Conservation (phyloP, 2,797 vertebrate genomes). For the Synanceia verrucosa region DNA sequence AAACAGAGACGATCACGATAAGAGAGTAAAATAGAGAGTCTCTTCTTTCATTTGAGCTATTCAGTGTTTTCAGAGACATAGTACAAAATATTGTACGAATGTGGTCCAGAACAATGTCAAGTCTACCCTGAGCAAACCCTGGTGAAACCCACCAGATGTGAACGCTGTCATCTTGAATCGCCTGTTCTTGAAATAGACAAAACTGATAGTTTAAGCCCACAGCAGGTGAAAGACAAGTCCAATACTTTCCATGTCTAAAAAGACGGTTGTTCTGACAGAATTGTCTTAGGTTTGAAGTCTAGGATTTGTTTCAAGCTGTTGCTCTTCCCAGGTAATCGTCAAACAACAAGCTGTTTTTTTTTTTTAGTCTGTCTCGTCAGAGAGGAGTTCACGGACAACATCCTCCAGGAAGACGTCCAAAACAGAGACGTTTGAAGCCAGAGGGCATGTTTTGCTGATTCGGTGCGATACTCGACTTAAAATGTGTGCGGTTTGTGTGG, state of each 20-base stretch:
- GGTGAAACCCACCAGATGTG: too few species aligned
- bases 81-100: too few species aligned
- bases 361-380: neutral
- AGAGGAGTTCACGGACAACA: neutral
- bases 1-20: too few species aligned
- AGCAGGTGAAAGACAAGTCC: neutral
- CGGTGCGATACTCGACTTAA: neutral
- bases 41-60: too few species aligned
- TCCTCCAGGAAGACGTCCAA: neutral
- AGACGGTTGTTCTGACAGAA: neutral
- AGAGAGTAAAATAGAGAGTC: too few species aligned
- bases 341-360: neutral
- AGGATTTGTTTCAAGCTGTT: neutral
- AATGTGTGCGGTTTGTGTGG: neutral
- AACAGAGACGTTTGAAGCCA: neutral
- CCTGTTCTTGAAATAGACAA: neutral
- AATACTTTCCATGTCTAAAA: constrained; percentile 1
- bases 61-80: too few species aligned
- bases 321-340: neutral
- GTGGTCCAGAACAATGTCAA: neutral
- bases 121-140: too few species aligned
- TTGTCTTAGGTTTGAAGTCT: neutral
- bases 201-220: neutral
- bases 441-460: neutral
- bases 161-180: too few species aligned